Base-by-base conservation (phyloP, 2,113 vertebrate species). In the Peromyscus californicus region DNA sequence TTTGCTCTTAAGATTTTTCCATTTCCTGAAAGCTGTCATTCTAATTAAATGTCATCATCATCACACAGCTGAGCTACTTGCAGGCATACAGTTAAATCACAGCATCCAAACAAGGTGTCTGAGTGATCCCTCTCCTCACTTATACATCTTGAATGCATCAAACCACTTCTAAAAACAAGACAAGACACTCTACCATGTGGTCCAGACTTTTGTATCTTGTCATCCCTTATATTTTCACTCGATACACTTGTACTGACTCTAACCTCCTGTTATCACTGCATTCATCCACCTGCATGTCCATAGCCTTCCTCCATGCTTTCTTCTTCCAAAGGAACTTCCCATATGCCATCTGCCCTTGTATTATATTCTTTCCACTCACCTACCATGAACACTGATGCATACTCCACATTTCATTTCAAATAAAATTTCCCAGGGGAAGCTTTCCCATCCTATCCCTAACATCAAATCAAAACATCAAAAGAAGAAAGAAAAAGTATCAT, bases 391-490 rank as follows among this genome's bases (percentile, higher is more conserved):
- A 29, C 39, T 63, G n/a, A 33, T 7, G 8, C 39, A 63, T 42
- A 31, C 57, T 86, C 65, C 12, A 45, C 39, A 51, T 90, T 90
- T 96, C 21, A 83, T 54, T 72, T 93, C n/a, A 76, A 95, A 74
- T 59, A 15, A 42, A 70, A 88, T 70, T 95, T 95, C 33, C n/a
- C 22, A 75, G 21, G 45, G 19, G 10, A 95, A 67, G 5, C 12
- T 31, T 82, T 70, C 22, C 54, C 59, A 2, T 69, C 9, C 33
- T 89, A 79, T 16, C 4, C 13, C 61, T 79, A 75, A 95, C 24
- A 48, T 89, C 59, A 91, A 87, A 84, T 95, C 19, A 93, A 82
- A 96, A 74, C 67, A 78, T 89, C 22, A 91, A 29, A 91, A 15
- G 19, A 22, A 78, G 42, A 57, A 4, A 86, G 59, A 94, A 59